phyloP scores from a whole-genome alignment of 2,113 vertebrate species.

The Heteronetta atricapilla region DNA sequence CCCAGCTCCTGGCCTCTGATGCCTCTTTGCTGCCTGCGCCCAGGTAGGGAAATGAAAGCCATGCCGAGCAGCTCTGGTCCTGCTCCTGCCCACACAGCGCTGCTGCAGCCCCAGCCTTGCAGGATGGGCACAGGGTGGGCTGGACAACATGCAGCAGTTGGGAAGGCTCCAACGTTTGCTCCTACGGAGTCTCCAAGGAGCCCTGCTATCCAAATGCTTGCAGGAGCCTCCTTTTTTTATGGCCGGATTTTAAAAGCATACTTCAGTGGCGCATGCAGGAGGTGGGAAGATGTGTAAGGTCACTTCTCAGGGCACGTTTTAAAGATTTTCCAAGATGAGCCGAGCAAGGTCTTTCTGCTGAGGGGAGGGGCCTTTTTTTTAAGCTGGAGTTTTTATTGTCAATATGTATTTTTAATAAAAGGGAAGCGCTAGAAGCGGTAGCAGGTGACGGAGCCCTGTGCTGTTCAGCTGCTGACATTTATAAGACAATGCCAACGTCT shows the following conservation, averaged over 20 bases:
- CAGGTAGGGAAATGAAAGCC: background rate
- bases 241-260: background rate
- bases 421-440: background rate
- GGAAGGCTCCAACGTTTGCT: background rate
- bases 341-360: slow-evolving; percentile 23
- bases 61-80: background rate
- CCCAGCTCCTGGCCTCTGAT: background rate
- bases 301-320: slow-evolving; percentile 27
- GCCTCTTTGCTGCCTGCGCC: background rate
- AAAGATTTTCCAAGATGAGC: slow-evolving; percentile 49
- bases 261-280: slow-evolving; percentile 6
- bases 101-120: background rate
- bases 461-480: slow-evolving; percentile 49
- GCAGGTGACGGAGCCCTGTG: slow-evolving; percentile 4
- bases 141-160: background rate
- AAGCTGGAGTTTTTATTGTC: slow-evolving; percentile 17
- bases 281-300: slow-evolving; percentile 49
- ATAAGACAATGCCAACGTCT: slow-evolving; percentile 38
- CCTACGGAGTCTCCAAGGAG: background rate
- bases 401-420: slow-evolving; percentile 59
- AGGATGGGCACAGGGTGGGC: background rate
- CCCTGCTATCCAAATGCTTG: background rate
- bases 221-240: background rate
- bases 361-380: background rate
- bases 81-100: background rate